These are phyloP conservation scores for Thunnus thynnus DNA, from an alignment of 2,113 vertebrate genomes.

Conservation along the genomic window DNA sequence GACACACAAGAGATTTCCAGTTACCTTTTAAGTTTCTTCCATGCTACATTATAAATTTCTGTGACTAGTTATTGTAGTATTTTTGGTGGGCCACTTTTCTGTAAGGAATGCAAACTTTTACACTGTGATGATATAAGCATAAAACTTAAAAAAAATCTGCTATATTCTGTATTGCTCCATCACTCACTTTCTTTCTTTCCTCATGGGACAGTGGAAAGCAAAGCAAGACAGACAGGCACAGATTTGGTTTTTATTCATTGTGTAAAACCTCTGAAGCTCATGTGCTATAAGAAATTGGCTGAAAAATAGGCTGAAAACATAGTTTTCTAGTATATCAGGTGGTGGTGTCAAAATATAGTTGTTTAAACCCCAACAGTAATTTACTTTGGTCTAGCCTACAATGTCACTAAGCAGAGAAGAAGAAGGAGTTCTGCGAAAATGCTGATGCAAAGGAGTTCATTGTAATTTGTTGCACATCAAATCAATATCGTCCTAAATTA, in stretches of 20 bases:
- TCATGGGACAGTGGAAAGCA: not conserved
- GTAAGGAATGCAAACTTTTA: not conserved
- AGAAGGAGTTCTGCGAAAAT: slow-evolving; percentile 11
- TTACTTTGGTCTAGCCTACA: not conserved
- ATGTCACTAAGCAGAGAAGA: not conserved
- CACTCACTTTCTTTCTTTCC: not conserved
- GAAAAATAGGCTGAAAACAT: not conserved
- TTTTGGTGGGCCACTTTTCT: no score
- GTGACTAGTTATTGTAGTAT: not conserved
- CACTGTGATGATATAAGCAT: not conserved
- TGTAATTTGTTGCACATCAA: slow-evolving; percentile 48
- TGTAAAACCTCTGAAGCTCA: not conserved
- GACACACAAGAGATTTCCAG: not conserved
- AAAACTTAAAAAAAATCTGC: no score
- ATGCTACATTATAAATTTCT: not conserved
- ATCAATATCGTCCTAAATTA: slow-evolving; percentile 60
- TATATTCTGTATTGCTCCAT: not conserved
- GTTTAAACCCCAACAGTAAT: slow-evolving; percentile 2
- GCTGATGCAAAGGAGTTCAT: slow-evolving; percentile 35
- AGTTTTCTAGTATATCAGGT: not conserved
- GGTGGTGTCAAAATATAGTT: not conserved
- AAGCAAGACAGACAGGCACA: not conserved
- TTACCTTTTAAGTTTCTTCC: not conserved
- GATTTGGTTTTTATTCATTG: not conserved
- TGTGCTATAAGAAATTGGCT: not conserved